These are phyloP conservation scores for Paedocypris micromegethes DNA, from an alignment of 2,797 vertebrate genomes.

Conservation along the genomic window DNA sequence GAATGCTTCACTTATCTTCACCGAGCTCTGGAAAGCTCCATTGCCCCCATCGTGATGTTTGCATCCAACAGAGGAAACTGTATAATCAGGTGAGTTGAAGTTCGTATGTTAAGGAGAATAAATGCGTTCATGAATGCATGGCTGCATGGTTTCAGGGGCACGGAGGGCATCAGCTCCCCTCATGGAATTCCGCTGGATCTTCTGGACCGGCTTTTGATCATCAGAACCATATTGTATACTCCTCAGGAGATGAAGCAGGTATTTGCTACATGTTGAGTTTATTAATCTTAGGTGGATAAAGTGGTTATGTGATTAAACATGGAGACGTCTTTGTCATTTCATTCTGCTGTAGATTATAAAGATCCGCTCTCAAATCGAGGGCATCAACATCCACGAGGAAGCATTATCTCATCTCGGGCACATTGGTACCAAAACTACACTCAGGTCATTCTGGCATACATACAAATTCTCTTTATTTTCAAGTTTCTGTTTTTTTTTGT, in stretches of 20 bases:
- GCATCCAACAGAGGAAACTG: constrained; percentile 97
- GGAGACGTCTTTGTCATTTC: neutral
- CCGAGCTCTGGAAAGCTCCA: constrained; percentile 89
- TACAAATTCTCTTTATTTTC: neutral
- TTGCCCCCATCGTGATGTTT: constrained; percentile 95
- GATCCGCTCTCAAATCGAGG: constrained; percentile 93
- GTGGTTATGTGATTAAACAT: too few relatives aligned
- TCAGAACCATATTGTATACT: constrained; percentile 94
- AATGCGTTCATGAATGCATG: constrained; percentile 12
- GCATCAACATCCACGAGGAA: constrained; percentile 90
- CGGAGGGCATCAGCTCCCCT: constrained; percentile 90
- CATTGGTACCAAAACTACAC: constrained; percentile 93
- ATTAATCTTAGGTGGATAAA: neutral
- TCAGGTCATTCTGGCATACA: constrained; percentile 71
- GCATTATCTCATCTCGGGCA: constrained; percentile 88
- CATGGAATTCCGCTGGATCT: constrained; percentile 94
- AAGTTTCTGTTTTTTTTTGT: too few relatives aligned
- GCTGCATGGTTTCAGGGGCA: constrained; percentile 72
- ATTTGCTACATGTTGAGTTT: neutral
- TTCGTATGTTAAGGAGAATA: neutral
- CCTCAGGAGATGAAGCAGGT: constrained; percentile 98
- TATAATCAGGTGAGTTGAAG: constrained; percentile 76
- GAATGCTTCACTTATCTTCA: constrained; percentile 98
- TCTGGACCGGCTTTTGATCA: constrained; percentile 94
- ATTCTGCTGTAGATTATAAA: constrained; percentile 83